phyloP scores from a whole-genome alignment of 2,797 vertebrate species.

The Labeo calbasu region DNA sequence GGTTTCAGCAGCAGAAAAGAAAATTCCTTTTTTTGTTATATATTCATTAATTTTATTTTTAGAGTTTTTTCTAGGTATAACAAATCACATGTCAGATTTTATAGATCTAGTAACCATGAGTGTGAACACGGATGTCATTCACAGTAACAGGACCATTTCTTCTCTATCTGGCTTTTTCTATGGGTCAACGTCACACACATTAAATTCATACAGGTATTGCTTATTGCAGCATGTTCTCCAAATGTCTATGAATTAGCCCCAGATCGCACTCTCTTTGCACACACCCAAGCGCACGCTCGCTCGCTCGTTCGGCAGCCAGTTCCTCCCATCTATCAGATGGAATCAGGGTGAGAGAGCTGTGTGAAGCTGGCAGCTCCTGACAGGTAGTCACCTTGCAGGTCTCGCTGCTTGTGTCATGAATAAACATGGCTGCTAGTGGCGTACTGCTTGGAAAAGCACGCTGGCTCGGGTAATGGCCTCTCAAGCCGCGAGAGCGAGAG shows the following conservation, averaged over 20 bases:
- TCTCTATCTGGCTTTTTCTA: slow-evolving; percentile 1
- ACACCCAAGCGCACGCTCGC: slow-evolving; percentile 30
- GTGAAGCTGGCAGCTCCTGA: slow-evolving; percentile 68
- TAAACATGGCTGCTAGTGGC: slow-evolving; percentile 74
- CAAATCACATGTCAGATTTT: neutral
- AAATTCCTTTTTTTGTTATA: neutral
- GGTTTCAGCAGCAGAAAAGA: neutral
- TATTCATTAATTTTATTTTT: neutral
- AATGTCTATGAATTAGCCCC: slow-evolving; percentile 58
- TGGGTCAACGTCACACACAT: slow-evolving; percentile 27
- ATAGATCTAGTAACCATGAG: neutral
- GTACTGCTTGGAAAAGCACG: slow-evolving; percentile 58
- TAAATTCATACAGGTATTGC: slow-evolving; percentile 11
- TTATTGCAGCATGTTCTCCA: slow-evolving; percentile 51
- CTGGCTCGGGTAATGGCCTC: slow-evolving; percentile 65
- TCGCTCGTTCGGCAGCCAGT: slow-evolving; percentile 20
- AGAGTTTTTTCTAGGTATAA: neutral
- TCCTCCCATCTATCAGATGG: slow-evolving; percentile 62
- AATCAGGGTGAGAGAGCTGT: slow-evolving; percentile 61
- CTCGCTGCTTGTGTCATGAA: slow-evolving; percentile 71
- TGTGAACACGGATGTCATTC: neutral
- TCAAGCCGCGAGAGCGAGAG: slow-evolving; percentile 57
- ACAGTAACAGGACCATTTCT: neutral
- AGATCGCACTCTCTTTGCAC: slow-evolving; percentile 40
- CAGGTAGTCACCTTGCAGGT: slow-evolving; percentile 78